Percentiles rank a stretch among this genome's conserved stretches.
Conservation (phyloP, 2,113 vertebrate species). For the Corythaeola cristata region DNA sequence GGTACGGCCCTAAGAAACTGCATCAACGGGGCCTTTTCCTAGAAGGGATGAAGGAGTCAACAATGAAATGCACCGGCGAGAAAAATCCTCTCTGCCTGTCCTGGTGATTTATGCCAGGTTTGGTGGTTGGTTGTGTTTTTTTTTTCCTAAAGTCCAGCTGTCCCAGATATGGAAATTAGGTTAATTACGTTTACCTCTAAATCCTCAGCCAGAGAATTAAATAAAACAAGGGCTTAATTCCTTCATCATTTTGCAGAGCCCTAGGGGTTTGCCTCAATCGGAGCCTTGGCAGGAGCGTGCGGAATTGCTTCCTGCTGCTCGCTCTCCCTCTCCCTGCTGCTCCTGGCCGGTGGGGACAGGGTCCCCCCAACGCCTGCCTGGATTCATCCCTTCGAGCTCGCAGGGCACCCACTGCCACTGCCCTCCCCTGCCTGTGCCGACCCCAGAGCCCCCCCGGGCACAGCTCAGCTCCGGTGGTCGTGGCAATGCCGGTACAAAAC, state of each 20-base stretch:
- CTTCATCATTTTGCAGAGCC: constrained; percentile 54
- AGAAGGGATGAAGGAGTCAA: neutral
- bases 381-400: neutral
- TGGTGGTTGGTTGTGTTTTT: neutral
- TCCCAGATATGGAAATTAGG: constrained; percentile 72
- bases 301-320: neutral
- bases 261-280: constrained; percentile 48
- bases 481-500: neutral
- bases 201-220: constrained; percentile 69
- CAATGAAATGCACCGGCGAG: neutral
- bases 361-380: fast-evolving
- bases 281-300: constrained; percentile 36
- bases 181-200: constrained; percentile 72
- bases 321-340: neutral
- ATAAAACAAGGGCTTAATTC: constrained; percentile 71
- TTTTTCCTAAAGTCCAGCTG: constrained; percentile 39
- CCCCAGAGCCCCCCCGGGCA: neutral
- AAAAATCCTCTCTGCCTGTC: neutral
- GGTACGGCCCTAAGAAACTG: neutral
- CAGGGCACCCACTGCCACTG: fast-evolving
- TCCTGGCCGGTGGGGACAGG: neutral
- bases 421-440: neutral
- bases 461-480: neutral
- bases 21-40: neutral
- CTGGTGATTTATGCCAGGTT: constrained; percentile 39